Conservation (phyloP, 2,888 invertebrate genomes). For the Agrochola circellaris region DNA sequence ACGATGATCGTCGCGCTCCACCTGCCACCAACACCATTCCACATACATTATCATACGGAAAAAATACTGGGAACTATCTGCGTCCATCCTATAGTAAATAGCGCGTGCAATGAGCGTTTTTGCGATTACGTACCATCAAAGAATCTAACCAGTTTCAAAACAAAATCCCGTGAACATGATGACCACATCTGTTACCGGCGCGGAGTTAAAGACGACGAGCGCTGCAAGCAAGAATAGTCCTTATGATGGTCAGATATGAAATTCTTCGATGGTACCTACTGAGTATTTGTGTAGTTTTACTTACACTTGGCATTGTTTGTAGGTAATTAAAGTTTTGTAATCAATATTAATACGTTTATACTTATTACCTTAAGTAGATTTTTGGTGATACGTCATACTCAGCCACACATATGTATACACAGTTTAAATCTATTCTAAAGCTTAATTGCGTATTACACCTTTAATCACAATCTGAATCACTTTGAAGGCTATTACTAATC, state of each 20-base stretch:
- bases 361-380: neutral
- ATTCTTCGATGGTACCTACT: too few species aligned
- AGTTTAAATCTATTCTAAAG: neutral
- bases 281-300: slow-evolving; percentile 23
- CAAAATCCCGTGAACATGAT: too few species aligned
- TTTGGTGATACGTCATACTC: too few species aligned
- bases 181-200: too few species aligned
- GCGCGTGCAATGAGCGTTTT: slow-evolving; percentile 67
- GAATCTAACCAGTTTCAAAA: too few species aligned
- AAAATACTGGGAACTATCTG: slow-evolving; percentile 74
- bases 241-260: too few species aligned
- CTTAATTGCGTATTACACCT: too few species aligned
- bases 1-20: slow-evolving; percentile 90
- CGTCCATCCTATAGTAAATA: slow-evolving; percentile 67
- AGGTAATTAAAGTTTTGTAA: slow-evolving; percentile 38
- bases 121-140: slow-evolving; percentile 54
- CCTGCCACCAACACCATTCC: slow-evolving; percentile 78
- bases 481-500: too few species aligned
- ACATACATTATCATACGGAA: slow-evolving; percentile 72
- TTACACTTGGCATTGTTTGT: slow-evolving; percentile 36
- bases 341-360: neutral
- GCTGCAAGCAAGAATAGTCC: too few species aligned
- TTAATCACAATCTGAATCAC: too few species aligned
- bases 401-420: too few species aligned
- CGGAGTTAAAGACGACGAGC: too few species aligned